These are phyloP conservation scores for Aphelenchoides bicaudatus DNA, from an alignment of 2,888 invertebrate species.

Conservation along the genomic window DNA sequence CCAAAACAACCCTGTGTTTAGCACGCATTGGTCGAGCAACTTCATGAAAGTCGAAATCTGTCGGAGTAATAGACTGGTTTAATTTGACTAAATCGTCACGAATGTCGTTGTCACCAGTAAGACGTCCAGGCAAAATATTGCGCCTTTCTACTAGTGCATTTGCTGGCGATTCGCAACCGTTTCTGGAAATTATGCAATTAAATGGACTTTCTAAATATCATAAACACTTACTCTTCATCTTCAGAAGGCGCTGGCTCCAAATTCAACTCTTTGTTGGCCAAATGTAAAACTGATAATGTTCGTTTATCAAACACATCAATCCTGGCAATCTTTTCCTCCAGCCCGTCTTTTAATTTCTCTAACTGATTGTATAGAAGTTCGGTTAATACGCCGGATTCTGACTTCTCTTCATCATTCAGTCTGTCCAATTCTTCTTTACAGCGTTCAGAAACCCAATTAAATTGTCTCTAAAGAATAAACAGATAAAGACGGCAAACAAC, in stretches of 20 bases:
- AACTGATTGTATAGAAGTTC: slow-evolving; percentile 4
- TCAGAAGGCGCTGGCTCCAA: background rate
- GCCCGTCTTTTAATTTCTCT: background rate
- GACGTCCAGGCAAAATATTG: slow-evolving; percentile 11
- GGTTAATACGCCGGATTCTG: background rate
- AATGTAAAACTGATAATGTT: background rate
- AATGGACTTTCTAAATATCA: background rate
- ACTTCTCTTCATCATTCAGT: slow-evolving; percentile 4
- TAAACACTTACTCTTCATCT: background rate
- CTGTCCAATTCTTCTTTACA: slow-evolving; percentile 2
- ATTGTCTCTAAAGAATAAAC: no score
- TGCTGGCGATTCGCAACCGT: background rate
- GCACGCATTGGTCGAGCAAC: slow-evolving; percentile 13
- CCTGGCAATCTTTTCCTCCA: slow-evolving; percentile 9
- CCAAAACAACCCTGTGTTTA: slow-evolving; percentile 15
- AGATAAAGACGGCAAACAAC: no score
- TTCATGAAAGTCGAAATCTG: slow-evolving; percentile 7
- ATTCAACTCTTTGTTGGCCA: background rate
- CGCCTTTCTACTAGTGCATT: slow-evolving; percentile 3
- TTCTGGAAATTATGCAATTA: background rate
- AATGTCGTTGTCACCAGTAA: slow-evolving; percentile 9
- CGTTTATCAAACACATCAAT: slow-evolving; percentile 14
- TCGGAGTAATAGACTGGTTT: slow-evolving; percentile 4
- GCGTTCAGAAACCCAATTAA: no score
- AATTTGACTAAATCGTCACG: slow-evolving; percentile 2